Conservation (phyloP, 1,140 invertebrate genomes). For the Heliconius eleuchia region DNA sequence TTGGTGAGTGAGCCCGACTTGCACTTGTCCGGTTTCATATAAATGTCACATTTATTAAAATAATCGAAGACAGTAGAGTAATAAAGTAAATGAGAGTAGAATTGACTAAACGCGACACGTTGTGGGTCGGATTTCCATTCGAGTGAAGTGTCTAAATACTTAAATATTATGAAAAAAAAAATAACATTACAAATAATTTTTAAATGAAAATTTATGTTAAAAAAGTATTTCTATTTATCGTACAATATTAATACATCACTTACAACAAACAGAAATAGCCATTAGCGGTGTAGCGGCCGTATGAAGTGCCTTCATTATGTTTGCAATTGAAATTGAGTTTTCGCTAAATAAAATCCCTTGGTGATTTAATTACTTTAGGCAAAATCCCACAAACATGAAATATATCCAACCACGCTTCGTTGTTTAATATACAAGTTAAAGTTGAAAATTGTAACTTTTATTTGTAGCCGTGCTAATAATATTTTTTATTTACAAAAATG, state of each 20-base stretch:
- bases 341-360: slow-evolving; percentile 29
- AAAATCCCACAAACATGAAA: background rate
- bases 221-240: no score
- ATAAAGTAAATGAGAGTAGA: no score
- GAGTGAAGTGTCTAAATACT: no score
- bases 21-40: no score
- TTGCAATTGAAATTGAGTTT: slow-evolving; percentile 32
- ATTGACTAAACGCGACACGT: no score
- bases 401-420: background rate
- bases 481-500: background rate
- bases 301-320: slow-evolving; percentile 21
- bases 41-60: no score
- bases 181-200: no score
- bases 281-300: background rate
- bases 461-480: background rate
- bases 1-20: no score
- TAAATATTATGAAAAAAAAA: no score
- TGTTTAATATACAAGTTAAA: background rate
- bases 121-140: no score
- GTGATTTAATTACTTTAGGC: slow-evolving; percentile 32
- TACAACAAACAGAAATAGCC: slow-evolving; percentile 16
- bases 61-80: no score
- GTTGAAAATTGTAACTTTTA: background rate
- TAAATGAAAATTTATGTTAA: no score
- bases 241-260: background rate